Percentiles rank a stretch among this genome's conserved stretches.
Conservation (phyloP, 2,113 vertebrate species). For the Xenopus laevis region DNA sequence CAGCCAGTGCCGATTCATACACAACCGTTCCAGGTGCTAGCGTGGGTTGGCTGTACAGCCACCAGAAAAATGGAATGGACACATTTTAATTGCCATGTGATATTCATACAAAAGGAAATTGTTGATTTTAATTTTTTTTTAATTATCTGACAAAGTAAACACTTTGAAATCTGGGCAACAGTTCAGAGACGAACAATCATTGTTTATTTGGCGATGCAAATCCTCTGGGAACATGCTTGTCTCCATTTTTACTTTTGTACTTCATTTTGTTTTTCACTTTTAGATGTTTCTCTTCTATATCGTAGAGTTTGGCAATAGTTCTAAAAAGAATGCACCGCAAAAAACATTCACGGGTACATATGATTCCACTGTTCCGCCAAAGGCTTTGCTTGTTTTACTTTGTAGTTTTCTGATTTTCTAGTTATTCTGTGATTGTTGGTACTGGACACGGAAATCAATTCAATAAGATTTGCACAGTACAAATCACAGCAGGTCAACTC, state of each 20-base stretch:
- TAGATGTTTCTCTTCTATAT: not conserved
- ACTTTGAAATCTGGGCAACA: conserved; percentile 1
- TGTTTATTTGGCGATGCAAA: not conserved
- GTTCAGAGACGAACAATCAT: not conserved
- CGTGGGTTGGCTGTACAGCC: not conserved
- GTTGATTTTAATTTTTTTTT: not conserved
- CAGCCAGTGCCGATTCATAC: not conserved
- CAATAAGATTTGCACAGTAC: too few relatives aligned
- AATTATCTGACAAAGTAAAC: conserved; percentile 5
- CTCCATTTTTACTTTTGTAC: not conserved
- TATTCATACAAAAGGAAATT: not conserved
- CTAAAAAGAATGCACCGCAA: too few relatives aligned
- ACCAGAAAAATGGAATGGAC: not conserved
- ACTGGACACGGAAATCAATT: too few relatives aligned
- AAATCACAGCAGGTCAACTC: too few relatives aligned
- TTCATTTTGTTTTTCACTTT: not conserved
- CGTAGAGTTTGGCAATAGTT: too few relatives aligned
- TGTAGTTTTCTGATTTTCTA: too few relatives aligned
- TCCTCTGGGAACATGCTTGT: not conserved
- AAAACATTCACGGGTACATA: too few relatives aligned
- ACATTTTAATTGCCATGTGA: not conserved
- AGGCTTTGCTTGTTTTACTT: too few relatives aligned
- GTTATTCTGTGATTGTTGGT: too few relatives aligned
- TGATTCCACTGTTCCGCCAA: too few relatives aligned
- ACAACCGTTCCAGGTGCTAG: not conserved